These are phyloP conservation scores for Lapara coniferarum DNA, from an alignment of 2,888 invertebrate species.

Conservation along the genomic window DNA sequence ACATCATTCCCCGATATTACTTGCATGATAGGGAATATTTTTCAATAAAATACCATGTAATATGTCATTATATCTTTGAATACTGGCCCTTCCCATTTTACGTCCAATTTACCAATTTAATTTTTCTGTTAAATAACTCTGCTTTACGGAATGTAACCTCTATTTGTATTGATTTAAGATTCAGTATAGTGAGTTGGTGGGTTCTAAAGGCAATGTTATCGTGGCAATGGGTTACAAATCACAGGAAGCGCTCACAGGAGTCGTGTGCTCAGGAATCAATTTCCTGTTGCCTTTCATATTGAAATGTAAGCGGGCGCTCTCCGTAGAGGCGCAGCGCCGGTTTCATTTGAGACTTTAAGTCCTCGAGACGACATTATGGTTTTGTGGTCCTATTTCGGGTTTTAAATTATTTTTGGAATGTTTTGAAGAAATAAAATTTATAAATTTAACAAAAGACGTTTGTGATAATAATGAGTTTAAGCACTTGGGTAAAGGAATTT, in stretches of 20 bases:
- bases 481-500: too few species aligned
- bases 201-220: slow-evolving; percentile 45
- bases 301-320: slow-evolving; percentile 66
- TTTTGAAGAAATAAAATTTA: too few species aligned
- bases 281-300: slow-evolving; percentile 79
- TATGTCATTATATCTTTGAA: slow-evolving; percentile 54
- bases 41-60: slow-evolving; percentile 55
- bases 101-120: slow-evolving; percentile 37
- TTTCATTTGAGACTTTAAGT: slow-evolving; percentile 23
- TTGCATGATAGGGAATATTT: slow-evolving; percentile 42
- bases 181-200: slow-evolving; percentile 44
- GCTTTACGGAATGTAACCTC: slow-evolving; percentile 26
- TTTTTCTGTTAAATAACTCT: slow-evolving; percentile 32
- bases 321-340: slow-evolving; percentile 42
- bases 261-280: slow-evolving; percentile 77
- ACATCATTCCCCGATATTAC: slow-evolving; percentile 47
- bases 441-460: too few species aligned
- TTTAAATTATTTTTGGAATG: background rate
- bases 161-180: slow-evolving; percentile 37
- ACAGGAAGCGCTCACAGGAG: slow-evolving; percentile 68
- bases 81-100: slow-evolving; percentile 47
- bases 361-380: background rate
- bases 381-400: background rate
- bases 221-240: slow-evolving; percentile 70
- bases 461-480: too few species aligned